A percentile compares a stretch with the other conserved stretches of the same genome.
Evolutionary conservation across 53 echinoderm and acorn worm species (phyloP).

Genomic region (Henricia sp.): DNA sequence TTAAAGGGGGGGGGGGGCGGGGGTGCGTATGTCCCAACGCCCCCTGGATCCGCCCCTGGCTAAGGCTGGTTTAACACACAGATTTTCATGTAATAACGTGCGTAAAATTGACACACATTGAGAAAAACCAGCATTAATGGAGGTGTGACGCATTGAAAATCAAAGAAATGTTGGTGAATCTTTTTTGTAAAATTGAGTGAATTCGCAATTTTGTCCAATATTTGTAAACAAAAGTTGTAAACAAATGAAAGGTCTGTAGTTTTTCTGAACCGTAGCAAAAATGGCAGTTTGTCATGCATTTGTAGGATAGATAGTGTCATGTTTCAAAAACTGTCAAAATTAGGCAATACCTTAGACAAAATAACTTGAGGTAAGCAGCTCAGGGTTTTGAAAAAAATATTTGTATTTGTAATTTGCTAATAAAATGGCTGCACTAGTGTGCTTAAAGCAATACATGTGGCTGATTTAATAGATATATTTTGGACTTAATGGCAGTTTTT

Average conservation of each 20-base stretch:
- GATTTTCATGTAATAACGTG: not conserved
- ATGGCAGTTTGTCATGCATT: too few species aligned
- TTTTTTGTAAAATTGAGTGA: not conserved
- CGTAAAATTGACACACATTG: too few species aligned
- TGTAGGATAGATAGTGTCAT: not conserved
- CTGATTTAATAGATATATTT: constrained; percentile 23
- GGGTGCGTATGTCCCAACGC: not conserved
- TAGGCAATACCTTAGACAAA: not conserved
- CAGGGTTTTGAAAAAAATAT: not conserved
- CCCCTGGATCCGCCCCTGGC: not conserved
- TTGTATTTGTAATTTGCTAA: not conserved
- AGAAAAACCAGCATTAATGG: not conserved
- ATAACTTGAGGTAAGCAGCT: not conserved
- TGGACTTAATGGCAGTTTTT: constrained; percentile 15
- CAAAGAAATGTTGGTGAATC: not conserved
- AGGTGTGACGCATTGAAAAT: not conserved
- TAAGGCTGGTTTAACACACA: not conserved
- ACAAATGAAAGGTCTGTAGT: not conserved
- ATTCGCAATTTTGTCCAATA: too few species aligned
- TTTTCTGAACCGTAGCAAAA: not conserved
- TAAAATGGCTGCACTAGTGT: not conserved
- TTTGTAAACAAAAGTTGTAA: not conserved
- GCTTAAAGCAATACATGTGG: constrained; percentile 46
- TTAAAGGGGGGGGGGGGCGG: not conserved
- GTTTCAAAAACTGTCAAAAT: not conserved